A percentile compares a stretch with the other conserved stretches of the same genome.
These are phyloP conservation scores for Anguilla marmorata DNA, from an alignment of 2,797 vertebrate genomes.

Conservation along the genomic window DNA sequence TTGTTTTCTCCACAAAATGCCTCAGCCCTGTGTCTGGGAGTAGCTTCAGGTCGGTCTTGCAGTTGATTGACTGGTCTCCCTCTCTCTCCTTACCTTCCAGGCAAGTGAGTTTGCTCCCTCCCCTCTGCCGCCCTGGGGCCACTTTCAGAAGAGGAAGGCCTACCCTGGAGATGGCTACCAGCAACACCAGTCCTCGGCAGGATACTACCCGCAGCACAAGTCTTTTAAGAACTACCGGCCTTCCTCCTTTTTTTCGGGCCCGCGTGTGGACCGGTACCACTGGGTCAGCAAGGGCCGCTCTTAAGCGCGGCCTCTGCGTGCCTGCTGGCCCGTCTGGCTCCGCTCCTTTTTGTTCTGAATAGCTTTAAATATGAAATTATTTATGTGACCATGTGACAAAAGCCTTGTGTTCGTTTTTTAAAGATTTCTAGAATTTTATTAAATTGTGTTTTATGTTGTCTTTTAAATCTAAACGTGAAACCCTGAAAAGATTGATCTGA, in stretches of 20 bases:
- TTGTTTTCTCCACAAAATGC: neutral
- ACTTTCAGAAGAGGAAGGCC: constrained; percentile 70
- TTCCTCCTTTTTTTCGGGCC: constrained; percentile 66
- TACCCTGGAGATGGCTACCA: constrained; percentile 63
- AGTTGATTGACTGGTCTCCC: neutral
- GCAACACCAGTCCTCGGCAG: constrained; percentile 48
- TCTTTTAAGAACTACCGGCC: constrained; percentile 68
- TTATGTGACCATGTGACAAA: constrained; percentile 5
- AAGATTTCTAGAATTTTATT: constrained; percentile 11
- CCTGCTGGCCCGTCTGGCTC: neutral
- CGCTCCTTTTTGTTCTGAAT: neutral
- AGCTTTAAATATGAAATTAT: constrained; percentile 31
- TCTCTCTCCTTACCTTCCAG: constrained; percentile 47
- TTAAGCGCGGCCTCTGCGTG: constrained; percentile 39
- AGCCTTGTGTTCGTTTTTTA: constrained; percentile 22
- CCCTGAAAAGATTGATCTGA: constrained; percentile 26
- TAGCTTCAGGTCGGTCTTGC: neutral
- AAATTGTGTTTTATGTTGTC: constrained; percentile 32
- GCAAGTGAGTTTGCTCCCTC: constrained; percentile 67
- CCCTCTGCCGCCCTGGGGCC: constrained; percentile 74
- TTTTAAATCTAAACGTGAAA: constrained; percentile 26
- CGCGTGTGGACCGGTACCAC: constrained; percentile 86
- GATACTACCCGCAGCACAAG: constrained; percentile 66
- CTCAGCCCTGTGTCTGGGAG: neutral
- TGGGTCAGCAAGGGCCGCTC: constrained; percentile 85